Conservation (phyloP, 2,797 vertebrate genomes). For the Dicrostonyx torquatus region DNA sequence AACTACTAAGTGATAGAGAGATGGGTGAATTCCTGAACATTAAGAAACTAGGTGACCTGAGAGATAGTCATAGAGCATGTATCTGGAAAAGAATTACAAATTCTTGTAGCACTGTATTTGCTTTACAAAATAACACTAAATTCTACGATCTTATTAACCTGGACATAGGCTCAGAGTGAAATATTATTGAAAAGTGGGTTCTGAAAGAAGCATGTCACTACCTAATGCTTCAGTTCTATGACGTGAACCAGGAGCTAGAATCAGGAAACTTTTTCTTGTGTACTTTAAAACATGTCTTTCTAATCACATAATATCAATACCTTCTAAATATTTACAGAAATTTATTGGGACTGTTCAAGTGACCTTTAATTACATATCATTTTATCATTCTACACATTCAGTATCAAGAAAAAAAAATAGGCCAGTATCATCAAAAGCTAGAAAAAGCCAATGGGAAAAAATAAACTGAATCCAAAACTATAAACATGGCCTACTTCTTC, state of each 20-base stretch:
- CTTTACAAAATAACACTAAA: constrained; percentile 37
- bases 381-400: not conserved
- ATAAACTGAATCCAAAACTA: constrained; percentile 61
- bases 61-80: not conserved
- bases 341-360: not conserved
- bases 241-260: not conserved
- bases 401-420: constrained; percentile 59
- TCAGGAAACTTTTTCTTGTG: not conserved
- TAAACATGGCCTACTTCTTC: constrained; percentile 61
- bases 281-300: not conserved
- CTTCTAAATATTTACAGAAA: constrained; percentile 11
- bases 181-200: not conserved
- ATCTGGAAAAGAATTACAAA: not conserved
- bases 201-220: not conserved
- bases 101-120: not conserved
- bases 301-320: not conserved
- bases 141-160: not conserved
- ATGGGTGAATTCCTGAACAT: not conserved
- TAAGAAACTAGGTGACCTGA: not conserved
- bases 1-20: not conserved
- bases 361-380: not conserved
- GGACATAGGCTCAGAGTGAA: not conserved
- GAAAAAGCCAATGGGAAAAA: constrained; percentile 37
- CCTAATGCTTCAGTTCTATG: not conserved
- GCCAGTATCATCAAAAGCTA: constrained; percentile 30